Evolutionary conservation across 2,888 invertebrate genomes (phyloP), one percentile per base, ranked within the genome.

Genomic region (Caenorhabditis zanzibari): DNA sequence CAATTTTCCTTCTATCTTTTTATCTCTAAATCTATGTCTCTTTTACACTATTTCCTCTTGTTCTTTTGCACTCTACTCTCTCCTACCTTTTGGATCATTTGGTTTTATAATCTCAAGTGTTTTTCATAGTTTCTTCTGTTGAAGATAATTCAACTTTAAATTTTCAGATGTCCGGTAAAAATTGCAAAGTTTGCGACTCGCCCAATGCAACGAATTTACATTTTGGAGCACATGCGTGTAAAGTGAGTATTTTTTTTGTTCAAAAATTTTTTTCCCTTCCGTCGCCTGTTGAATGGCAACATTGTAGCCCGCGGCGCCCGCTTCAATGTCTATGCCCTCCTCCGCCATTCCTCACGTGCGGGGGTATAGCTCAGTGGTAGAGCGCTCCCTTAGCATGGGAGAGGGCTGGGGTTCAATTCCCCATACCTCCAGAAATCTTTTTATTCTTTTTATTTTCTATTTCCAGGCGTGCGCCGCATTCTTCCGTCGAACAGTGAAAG

Each of bases 341-440:
- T 41, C 22, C 0, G 38, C 16, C 22, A 24, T 24, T 22, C n/a
- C 0, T 41, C 5, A 9, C 59, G 28, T 69, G 79, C 56, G 87
- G 87, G 87, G 87, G 81, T 85, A 85, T 88, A 88, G 88, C 86
- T 88, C 88, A 88, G 88, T 82, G 88, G 88, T 87, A 88, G 88
- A 88, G 88, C 88, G 88, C 88, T 88, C 88, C 82, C 88, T 88
- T 88, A 87, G 88, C 88, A 88, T 88, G 88, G 84, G 86, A 88
- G 88, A 88, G 82, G 86, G 81, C 87, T 86, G 86, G 86, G 86
- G 85, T 86, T 86, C 86, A 84, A 86, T 86, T 86, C 86, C 86
- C 85, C 81, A 85, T 85, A 85, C 83, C 85, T 85, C 85, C 85
- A 85, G 77, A 75, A 84, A 75, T 24, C 38, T 66, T 85, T 76